Evolutionary conservation across 2,797 vertebrate genomes (phyloP), one percentile per base, ranked within the genome.

Genomic region (Arremon aurantiirostris): DNA sequence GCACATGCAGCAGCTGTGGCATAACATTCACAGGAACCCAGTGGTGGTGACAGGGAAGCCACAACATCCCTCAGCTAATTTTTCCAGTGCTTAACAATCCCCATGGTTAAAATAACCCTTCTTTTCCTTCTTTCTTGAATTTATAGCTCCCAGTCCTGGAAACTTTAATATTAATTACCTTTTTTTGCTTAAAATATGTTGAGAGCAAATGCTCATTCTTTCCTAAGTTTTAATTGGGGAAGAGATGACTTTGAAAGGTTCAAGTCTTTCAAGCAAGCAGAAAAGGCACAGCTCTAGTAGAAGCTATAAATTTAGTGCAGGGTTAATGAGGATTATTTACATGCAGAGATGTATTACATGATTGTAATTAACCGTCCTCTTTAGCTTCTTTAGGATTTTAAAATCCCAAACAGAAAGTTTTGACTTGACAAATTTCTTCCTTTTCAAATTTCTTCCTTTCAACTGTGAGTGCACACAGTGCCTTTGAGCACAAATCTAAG

Each of bases 381-480:
- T 76, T 39, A 80, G 63, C 35, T 32, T 85, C 35, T 32, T 85
- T 57, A 69, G 19, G 71, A 80, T 68, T 92, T 91, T 72, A 70
- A 86, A 95, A 80, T 46, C 44, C 17, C 44, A 42, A 61, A 32
- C 30, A 46, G 20, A 71, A 44, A 61, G 18, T 34, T 94, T 65
- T n/a, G n/a, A n/a, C n/a, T n/a, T 46, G n/a, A 89, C 27, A 75
- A 78, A 90, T 30, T 1, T 60, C 42, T 82, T 91, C 8, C 53
- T 82, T 90, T 93, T 30, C 68, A 87, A 92, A 87, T 5, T 5
- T 37, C 32, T 59, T 85, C 28, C 49, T 89, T 75, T 70, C 82
- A 82, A 68, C 64, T n/a, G 20, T 46, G 83, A 85, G 73, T 5
- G 30, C 39, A 82, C 46, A 30, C 17, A 37, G 30, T 1, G 10